Base-by-base conservation (phyloP, 1,140 invertebrate genomes). In the Dendrolimus kikuchii region DNA sequence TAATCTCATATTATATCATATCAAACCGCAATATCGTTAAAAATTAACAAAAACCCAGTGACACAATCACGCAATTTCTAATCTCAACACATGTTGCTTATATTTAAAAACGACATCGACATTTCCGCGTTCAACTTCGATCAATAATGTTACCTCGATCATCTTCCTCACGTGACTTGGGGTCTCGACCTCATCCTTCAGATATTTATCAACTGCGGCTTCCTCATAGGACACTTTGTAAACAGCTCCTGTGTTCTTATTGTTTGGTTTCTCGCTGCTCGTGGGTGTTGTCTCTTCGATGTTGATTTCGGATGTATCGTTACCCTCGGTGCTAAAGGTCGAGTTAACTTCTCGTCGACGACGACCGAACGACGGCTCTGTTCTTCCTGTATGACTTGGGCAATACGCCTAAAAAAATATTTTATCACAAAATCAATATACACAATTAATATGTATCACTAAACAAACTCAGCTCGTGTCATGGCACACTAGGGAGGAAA, bases 81-180 rank as follows among this genome's bases (percentile, higher is more conserved):
- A 23, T 23, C 23, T 23, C 23, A 23, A 23, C 23, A 23, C 23
- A 23, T 23, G 3, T 23, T 23, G 23, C 23, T 23, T 23, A 3
- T 23, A 23, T 23, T 23, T 23, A 23, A 23, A 23, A 23, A 23
- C 23, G 23, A 23, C 23, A 23, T 23, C 23, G 3, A 23, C 23
- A 23, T 23, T 23, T 23, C 23, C 23, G 23, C 23, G 23, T 23
- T 2, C 23, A 23, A 23, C 23, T 23, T 2, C 3, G 23, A 23
- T 23, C 23, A 8, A 46, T 46, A 37, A 7, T 7, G 65, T 67
- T 81, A 95, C 94, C 88, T 95, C 93, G 53, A 95, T 95, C 93
- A 96, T 95, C 88, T 95, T 94, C 58, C 93, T 87, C 7, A 96
- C 94, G 75, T 93, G 93, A 74, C 95, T 93, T 0, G 90, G 90